phyloP scores from a whole-genome alignment of 2,113 vertebrate genomes.

The Saccopteryx leptura region DNA sequence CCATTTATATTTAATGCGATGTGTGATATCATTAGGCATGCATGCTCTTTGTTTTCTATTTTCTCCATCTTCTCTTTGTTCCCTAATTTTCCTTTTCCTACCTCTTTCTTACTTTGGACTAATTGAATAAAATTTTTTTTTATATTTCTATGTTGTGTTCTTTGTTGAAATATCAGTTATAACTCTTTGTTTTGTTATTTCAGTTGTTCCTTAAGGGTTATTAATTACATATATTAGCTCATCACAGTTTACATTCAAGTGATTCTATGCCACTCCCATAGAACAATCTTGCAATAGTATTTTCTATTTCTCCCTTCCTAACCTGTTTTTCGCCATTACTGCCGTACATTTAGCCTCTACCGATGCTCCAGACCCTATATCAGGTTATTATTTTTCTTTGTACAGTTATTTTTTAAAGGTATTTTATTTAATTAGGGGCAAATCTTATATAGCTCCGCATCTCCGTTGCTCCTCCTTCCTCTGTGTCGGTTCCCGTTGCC shows the following conservation, averaged over 20 bases:
- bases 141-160: not conserved
- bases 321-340: not conserved
- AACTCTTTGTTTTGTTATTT: not conserved
- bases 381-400: constrained; percentile 22
- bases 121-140: not conserved
- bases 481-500: not conserved
- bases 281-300: not conserved
- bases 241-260: not conserved
- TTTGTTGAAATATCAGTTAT: not conserved
- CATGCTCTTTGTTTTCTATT: not conserved
- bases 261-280: not conserved
- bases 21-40: not conserved
- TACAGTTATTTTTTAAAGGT: not conserved
- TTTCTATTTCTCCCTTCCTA: not conserved
- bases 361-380: not conserved
- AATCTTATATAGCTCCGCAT: not conserved
- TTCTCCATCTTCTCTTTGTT: not conserved
- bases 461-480: not conserved
- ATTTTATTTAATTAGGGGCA: not conserved
- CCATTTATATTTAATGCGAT: constrained; percentile 32
- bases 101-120: not conserved
- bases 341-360: not conserved
- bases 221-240: not conserved
- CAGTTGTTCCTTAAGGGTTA: not conserved
- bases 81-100: not conserved